Percentiles rank a stretch among this genome's conserved stretches.
These are phyloP conservation scores for Pithecia hirsuta DNA, from an alignment of 2,797 vertebrate species.

Conservation along the genomic window DNA sequence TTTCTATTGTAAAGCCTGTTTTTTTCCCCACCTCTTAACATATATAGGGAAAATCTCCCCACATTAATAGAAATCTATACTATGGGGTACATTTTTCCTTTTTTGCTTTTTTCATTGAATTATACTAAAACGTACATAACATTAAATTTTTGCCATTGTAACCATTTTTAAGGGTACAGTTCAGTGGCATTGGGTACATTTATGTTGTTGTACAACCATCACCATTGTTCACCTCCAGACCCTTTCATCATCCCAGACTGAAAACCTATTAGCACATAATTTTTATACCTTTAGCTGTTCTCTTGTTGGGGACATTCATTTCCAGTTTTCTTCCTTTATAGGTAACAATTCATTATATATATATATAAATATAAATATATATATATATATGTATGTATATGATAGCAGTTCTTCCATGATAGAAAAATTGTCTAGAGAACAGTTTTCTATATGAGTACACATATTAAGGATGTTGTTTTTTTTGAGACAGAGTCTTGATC, in stretches of 20 bases:
- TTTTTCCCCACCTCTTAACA: background rate
- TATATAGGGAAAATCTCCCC: background rate
- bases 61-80: background rate
- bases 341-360: background rate
- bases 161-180: background rate
- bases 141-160: background rate
- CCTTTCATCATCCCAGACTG: background rate
- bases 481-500: background rate
- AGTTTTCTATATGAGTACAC: background rate
- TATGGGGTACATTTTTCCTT: background rate
- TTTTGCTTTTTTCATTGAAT: background rate
- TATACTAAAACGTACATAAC: background rate
- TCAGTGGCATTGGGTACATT: no score
- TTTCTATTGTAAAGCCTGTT: background rate
- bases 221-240: background rate
- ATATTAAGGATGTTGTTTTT: background rate
- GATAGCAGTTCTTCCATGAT: background rate
- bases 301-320: background rate
- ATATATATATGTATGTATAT: background rate
- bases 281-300: background rate
- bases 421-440: background rate
- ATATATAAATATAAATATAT: background rate
- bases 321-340: background rate
- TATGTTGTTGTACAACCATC: background rate
- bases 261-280: background rate